phyloP scores from a whole-genome alignment of 2,888 invertebrate genomes.

The Melolontha melolontha region DNA sequence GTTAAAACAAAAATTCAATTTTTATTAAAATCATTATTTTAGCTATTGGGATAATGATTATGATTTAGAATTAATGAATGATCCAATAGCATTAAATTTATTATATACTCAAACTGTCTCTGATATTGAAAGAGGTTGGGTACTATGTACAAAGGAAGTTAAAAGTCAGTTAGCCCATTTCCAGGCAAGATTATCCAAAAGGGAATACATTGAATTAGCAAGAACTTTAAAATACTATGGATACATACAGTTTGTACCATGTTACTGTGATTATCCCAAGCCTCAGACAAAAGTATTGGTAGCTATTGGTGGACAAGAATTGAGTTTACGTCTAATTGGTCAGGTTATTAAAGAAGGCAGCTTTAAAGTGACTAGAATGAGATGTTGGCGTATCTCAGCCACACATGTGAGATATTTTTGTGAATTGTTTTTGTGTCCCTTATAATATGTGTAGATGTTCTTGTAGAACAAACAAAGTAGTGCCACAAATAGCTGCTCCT shows the following conservation, averaged over 20 bases:
- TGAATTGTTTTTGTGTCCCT: not conserved
- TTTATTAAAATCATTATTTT: too few species aligned
- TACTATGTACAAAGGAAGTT: slow-evolving; percentile 77
- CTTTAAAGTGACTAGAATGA: slow-evolving; percentile 95
- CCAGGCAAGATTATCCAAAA: slow-evolving; percentile 83
- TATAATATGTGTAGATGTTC: not conserved
- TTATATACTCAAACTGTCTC: slow-evolving; percentile 88
- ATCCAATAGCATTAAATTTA: slow-evolving; percentile 86
- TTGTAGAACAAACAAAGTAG: slow-evolving; percentile 55
- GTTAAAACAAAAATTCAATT: too few species aligned
- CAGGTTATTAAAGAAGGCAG: slow-evolving; percentile 81
- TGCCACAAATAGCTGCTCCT: slow-evolving; percentile 55
- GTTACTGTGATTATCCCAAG: slow-evolving; percentile 82
- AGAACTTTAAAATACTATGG: slow-evolving; percentile 90
- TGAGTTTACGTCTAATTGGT: slow-evolving; percentile 77
- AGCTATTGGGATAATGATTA: slow-evolving; percentile 92
- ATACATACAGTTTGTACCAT: slow-evolving; percentile 83
- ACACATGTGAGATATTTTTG: slow-evolving; percentile 72
- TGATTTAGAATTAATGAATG: slow-evolving; percentile 85
- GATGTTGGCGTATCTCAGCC: slow-evolving; percentile 96
- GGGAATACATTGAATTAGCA: slow-evolving; percentile 90
- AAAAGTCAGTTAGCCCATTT: slow-evolving; percentile 75
- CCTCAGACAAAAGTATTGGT: slow-evolving; percentile 77
- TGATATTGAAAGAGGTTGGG: slow-evolving; percentile 91
- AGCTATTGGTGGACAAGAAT: slow-evolving; percentile 87